Conservation (phyloP, 2,888 invertebrate species). For the Leistus spinibarbis region DNA sequence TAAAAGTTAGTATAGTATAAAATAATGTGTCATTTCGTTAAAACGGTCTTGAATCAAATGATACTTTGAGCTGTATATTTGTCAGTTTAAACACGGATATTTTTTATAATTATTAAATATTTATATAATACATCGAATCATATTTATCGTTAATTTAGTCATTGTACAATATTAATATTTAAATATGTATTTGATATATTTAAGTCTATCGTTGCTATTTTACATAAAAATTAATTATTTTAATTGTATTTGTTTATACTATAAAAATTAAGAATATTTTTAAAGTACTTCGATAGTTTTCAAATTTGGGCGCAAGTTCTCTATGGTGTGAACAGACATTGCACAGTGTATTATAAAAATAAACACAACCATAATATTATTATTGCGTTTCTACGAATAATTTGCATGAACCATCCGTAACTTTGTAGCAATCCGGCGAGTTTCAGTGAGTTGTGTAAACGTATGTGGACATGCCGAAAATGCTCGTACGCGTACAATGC, state of each 20-base stretch:
- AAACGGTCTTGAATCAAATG: neutral
- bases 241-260: no score
- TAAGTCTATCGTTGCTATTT: no score
- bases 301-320: no score
- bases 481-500: slow-evolving; percentile 90
- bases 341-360: no score
- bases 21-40: neutral
- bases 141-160: neutral
- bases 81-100: neutral
- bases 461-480: slow-evolving; percentile 88
- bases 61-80: neutral
- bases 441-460: slow-evolving; percentile 43
- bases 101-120: neutral
- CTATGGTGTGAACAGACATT: no score
- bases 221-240: no score
- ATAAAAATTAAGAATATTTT: no score
- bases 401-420: slow-evolving; percentile 1
- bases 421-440: slow-evolving; percentile 32
- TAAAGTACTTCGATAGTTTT: no score
- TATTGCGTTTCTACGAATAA: neutral
- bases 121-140: neutral
- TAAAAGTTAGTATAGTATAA: no score
- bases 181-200: neutral
- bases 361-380: neutral
- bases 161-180: neutral